phyloP scores from a whole-genome alignment of 2,113 vertebrate species.

The Addax nasomaculatus region DNA sequence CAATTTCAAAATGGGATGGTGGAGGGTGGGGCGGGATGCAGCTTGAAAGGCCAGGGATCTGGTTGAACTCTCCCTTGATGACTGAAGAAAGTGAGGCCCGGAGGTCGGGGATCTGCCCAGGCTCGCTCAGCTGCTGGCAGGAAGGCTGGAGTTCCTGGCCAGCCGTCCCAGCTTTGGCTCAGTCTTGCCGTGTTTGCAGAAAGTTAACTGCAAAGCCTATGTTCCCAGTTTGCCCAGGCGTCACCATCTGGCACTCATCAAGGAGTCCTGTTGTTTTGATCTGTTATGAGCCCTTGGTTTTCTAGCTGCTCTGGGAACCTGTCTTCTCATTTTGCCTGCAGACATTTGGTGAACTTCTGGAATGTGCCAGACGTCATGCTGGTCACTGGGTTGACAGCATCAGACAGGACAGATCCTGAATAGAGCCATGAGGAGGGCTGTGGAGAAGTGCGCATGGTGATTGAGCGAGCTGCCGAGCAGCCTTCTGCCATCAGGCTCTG shows the following conservation, averaged over 20 bases:
- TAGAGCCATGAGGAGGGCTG: neutral
- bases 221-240: neutral
- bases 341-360: conserved; percentile 15
- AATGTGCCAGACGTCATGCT: neutral
- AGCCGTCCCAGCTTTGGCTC: neutral
- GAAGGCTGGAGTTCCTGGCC: neutral
- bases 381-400: neutral
- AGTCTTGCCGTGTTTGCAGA: neutral
- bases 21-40: neutral
- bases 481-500: neutral
- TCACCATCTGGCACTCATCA: neutral
- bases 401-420: neutral
- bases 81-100: neutral
- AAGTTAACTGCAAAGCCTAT: neutral
- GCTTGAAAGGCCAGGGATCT: neutral
- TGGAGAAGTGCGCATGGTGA: neutral
- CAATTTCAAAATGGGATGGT: neutral
- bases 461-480: neutral
- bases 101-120: neutral
- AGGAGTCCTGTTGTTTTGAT: neutral
- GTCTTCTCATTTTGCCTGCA: conserved; percentile 12
- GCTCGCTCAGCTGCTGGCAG: neutral
- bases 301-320: conserved; percentile 16
- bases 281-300: neutral
- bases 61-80: conserved; percentile 15